Base-by-base conservation (phyloP, 2,888 invertebrate genomes). In the Aphrophora alni region DNA sequence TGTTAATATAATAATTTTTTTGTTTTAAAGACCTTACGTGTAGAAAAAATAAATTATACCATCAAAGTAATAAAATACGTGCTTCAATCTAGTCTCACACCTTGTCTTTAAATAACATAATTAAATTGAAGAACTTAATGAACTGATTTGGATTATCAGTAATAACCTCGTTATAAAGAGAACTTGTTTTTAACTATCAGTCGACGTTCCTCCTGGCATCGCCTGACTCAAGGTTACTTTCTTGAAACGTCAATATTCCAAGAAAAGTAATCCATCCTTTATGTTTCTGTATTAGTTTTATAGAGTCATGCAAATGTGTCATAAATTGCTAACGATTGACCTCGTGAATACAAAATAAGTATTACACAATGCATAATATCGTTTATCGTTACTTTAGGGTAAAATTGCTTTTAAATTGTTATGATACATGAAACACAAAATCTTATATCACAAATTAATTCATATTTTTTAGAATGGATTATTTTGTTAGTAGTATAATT, bases 191-290 rank as follows among this genome's bases (percentile, higher is more conserved):
- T 14, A 7, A 44, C 17, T 14, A 10, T 10, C 33, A 33, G 10
- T 33, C 44, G 17, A 14, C 44, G 44, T 44, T 10, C 8, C 17
- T 17, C 2, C 10, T n/a, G 14, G n/a, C 59, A 21, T 59, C 59
- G 59, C 59, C 59, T 59, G 59, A 59, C 59, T 59, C 21, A 59
- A 59, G 59, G 59, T 59, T 14, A 8, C 59, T 4, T 44, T 59
- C 59, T 59, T 59, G 21, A 44, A 44, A 59, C 59, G 59, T 59
- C 59, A 21, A 59, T 59, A 59, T 59, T 21, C 59, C 59, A 59
- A 59, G 59, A 59, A 59, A 59, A 59, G 59, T 59, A 59, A 59
- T 59, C 59, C 59, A 59, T 59, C 59, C 59, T 59, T 59, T 59
- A 21, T 59, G 59, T 21, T 14, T 0, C 59, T 21, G 59, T 59